These are phyloP conservation scores for Formica exsecta DNA, from an alignment of 1,140 invertebrate genomes.

Conservation along the genomic window DNA sequence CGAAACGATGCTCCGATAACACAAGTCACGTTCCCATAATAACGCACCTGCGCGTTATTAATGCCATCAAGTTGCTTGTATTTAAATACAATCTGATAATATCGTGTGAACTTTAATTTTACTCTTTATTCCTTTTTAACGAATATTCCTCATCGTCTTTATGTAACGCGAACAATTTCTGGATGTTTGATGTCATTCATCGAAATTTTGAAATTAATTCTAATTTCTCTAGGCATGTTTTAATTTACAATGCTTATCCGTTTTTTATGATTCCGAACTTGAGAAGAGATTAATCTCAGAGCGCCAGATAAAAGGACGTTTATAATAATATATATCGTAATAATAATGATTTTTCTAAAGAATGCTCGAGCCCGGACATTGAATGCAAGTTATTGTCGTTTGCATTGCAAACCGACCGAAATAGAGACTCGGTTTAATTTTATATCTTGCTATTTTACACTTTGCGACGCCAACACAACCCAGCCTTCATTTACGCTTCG, in stretches of 20 bases:
- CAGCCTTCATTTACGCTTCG: constrained; percentile 18
- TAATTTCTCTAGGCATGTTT: not conserved
- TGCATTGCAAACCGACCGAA: constrained; percentile 5
- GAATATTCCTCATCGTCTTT: not conserved
- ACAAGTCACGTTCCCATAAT: not conserved
- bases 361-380: not conserved
- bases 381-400: not conserved
- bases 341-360: constrained; percentile 18
- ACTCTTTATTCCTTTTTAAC: not conserved
- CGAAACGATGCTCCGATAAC: not conserved
- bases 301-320: not conserved
- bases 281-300: not conserved
- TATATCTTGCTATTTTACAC: not conserved
- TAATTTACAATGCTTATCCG: not conserved
- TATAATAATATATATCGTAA: not conserved
- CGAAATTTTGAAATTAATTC: not conserved
- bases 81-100: not conserved
- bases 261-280: too few species aligned
- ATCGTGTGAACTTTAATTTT: not conserved
- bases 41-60: not conserved
- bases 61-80: not conserved
- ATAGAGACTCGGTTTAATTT: constrained; percentile 40
- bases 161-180: not conserved
- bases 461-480: not conserved
- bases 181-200: not conserved